A percentile compares a stretch with the other conserved stretches of the same genome.
Conservation (phyloP, 2,113 vertebrate species). For the Cynocephalus volans region DNA sequence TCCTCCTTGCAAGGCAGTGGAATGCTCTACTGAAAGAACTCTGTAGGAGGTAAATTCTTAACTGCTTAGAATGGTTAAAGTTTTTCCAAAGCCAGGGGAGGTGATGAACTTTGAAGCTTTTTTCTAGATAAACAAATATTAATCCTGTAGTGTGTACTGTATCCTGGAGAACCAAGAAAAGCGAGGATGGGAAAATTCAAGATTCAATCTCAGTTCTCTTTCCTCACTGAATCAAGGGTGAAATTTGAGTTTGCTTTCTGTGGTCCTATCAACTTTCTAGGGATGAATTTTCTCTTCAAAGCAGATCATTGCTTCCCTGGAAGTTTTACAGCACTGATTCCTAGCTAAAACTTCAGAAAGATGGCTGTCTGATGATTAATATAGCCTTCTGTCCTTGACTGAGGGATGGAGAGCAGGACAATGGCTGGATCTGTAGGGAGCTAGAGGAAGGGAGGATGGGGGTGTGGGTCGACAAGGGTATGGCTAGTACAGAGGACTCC, state of each 20-base stretch:
- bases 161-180: conserved; percentile 45
- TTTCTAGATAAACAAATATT: conserved; percentile 11
- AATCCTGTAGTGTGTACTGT: conserved; percentile 12
- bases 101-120: conserved; percentile 24
- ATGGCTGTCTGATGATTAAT: background rate
- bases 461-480: background rate
- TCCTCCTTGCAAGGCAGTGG: background rate
- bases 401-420: background rate
- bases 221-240: background rate
- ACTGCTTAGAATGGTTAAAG: conserved; percentile 15
- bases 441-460: background rate
- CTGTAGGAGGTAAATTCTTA: background rate
- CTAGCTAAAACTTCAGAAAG: background rate
- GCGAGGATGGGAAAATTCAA: conserved; percentile 13
- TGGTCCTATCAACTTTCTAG: conserved; percentile 22
- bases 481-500: background rate
- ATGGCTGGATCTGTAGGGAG: background rate
- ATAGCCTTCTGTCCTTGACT: conserved; percentile 15
- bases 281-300: conserved; percentile 17
- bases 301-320: background rate
- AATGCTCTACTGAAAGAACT: background rate
- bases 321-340: background rate
- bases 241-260: conserved; percentile 51
- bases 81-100: conserved; percentile 4
- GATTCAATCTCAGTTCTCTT: conserved; percentile 6